Evolutionary conservation across 2,113 vertebrate species (phyloP).

Genomic region (Mus musculus): DNA sequence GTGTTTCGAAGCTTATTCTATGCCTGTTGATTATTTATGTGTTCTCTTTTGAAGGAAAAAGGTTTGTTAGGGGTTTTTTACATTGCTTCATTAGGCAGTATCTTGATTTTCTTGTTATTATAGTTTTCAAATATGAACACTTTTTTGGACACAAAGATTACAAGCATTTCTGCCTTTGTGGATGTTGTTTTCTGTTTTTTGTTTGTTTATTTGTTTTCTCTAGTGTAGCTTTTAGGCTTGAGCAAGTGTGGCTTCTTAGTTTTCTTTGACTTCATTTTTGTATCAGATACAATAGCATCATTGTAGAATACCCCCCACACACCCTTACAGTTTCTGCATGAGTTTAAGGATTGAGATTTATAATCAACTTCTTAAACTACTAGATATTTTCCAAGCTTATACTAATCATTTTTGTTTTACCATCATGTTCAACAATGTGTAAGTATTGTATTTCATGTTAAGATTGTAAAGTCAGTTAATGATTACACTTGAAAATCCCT

Average conservation of each 20-base stretch:
- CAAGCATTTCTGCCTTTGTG: too few species aligned
- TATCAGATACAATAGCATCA: neutral
- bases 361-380: neutral
- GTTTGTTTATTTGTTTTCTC: neutral
- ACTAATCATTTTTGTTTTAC: constrained; percentile 2
- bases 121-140: neutral
- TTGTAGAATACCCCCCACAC: neutral
- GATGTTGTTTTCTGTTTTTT: too few species aligned
- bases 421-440: neutral
- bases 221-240: neutral
- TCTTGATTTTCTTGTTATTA: neutral
- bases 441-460: neutral
- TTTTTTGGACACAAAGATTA: neutral
- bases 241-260: neutral
- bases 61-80: neutral
- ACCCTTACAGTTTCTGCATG: neutral
- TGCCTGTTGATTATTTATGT: neutral
- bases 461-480: neutral
- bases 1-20: neutral
- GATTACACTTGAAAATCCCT: neutral
- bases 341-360: neutral
- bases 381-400: neutral
- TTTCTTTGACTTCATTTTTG: neutral
- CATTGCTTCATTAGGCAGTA: neutral
- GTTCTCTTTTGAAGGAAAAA: neutral